A percentile compares a stretch with the other conserved stretches of the same genome.
Conservation (phyloP, 2,888 invertebrate species). For the Drosophila ezoana region DNA sequence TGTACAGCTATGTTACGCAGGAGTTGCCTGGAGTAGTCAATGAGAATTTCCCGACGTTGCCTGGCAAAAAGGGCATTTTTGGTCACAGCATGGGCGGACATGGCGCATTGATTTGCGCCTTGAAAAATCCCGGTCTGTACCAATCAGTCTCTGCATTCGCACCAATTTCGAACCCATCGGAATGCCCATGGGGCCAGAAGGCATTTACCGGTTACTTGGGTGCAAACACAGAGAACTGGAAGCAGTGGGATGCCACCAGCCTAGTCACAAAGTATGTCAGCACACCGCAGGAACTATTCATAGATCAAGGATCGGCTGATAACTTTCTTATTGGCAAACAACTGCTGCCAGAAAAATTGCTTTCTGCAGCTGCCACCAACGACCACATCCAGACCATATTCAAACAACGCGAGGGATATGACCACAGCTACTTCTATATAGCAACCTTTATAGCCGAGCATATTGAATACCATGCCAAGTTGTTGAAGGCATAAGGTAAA, state of each 20-base stretch:
- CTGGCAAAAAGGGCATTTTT: conserved; percentile 90
- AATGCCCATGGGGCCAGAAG: conserved; percentile 95
- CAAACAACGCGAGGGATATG: conserved; percentile 93
- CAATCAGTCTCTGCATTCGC: conserved; percentile 97
- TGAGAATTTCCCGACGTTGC: conserved; percentile 89
- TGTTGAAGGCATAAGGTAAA: conserved; percentile 86
- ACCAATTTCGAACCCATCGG: conserved; percentile 95
- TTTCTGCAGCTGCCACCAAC: conserved; percentile 84
- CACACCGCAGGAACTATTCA: conserved; percentile 91
- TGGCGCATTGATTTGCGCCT: conserved; percentile 95
- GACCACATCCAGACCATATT: conserved; percentile 89
- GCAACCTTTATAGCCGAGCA: conserved; percentile 97
- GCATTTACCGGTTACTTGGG: conserved; percentile 93
- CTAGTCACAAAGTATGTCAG: conserved; percentile 93
- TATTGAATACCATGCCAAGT: conserved; percentile 94
- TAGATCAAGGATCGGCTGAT: conserved; percentile 95
- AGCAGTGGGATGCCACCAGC: conserved; percentile 95
- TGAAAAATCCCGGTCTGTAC: conserved; percentile 96
- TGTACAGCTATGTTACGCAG: conserved; percentile 97
- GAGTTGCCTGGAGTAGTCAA: conserved; percentile 92
- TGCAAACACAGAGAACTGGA: conserved; percentile 88
- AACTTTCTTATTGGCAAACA: conserved; percentile 91
- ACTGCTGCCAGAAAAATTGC: conserved; percentile 93
- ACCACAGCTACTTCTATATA: conserved; percentile 98
- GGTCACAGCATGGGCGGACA: conserved; percentile 99